Percentiles rank a stretch among this genome's conserved stretches.
Evolutionary conservation across 2,113 vertebrate genomes (phyloP).

Genomic region (Fregata magnificens): DNA sequence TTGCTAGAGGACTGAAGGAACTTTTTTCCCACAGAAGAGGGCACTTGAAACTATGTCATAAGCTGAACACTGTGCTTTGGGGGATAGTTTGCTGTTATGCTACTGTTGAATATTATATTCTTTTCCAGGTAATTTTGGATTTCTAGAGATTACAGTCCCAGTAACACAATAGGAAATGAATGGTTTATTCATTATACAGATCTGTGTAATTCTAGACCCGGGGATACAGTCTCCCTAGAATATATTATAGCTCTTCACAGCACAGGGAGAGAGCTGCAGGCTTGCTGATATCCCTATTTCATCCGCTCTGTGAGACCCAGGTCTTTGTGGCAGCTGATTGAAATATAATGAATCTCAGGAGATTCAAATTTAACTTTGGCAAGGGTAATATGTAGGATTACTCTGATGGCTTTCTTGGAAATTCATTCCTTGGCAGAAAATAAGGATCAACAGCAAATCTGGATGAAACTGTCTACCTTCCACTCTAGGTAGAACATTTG

Average conservation of each 20-base stretch:
- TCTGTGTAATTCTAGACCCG: background rate
- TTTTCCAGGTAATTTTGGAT: background rate
- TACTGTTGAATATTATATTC: background rate
- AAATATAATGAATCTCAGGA: background rate
- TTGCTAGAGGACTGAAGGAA: background rate
- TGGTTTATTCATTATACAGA: background rate
- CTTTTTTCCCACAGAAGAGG: background rate
- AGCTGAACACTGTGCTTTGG: background rate
- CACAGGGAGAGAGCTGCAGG: background rate
- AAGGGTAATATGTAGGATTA: background rate
- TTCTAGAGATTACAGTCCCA: background rate
- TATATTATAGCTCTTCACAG: background rate
- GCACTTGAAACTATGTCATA: background rate
- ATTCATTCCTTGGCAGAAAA: background rate
- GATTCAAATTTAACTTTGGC: background rate
- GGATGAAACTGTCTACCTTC: background rate
- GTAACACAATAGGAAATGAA: background rate
- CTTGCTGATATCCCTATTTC: background rate
- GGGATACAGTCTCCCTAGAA: background rate
- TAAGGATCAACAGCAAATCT: background rate
- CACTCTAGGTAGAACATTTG: background rate
- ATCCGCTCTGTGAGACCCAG: background rate
- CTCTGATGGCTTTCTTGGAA: background rate
- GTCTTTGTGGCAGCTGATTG: background rate
- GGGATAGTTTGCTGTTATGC: background rate